phyloP scores from a whole-genome alignment of 2,113 vertebrate species.

The Patagioenas fasciata region DNA sequence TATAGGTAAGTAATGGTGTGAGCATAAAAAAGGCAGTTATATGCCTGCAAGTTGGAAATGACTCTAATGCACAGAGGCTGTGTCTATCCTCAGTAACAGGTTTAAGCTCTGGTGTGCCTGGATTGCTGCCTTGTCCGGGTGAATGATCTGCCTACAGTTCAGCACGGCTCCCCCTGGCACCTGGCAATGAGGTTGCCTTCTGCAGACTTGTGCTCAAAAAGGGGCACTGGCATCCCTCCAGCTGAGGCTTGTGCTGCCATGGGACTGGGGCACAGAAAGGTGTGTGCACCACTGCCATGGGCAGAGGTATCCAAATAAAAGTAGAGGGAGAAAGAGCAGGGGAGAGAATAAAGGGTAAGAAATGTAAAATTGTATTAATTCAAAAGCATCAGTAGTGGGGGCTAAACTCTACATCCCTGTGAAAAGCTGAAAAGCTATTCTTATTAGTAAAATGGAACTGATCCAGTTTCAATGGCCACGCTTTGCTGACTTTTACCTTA shows the following conservation, averaged over 20 bases:
- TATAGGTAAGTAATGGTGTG: conserved; percentile 20
- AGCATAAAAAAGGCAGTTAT: neutral
- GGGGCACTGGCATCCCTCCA: neutral
- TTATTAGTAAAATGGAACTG: neutral
- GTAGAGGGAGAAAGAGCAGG: neutral
- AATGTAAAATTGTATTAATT: neutral
- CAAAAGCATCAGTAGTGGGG: neutral
- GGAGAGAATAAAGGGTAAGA: neutral
- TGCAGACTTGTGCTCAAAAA: neutral
- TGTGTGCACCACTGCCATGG: fast-evolving
- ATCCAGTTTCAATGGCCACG: neutral
- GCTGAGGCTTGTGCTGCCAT: neutral
- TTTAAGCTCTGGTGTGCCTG: neutral
- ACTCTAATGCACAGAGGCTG: neutral
- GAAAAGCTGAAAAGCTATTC: conserved; percentile 9
- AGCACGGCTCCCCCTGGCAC: fast-evolving
- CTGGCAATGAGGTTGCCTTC: neutral
- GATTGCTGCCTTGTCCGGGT: neutral
- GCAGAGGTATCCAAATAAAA: neutral
- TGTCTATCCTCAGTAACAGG: neutral
- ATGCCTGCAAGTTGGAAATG: neutral
- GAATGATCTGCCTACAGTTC: neutral
- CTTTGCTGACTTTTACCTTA: conserved; percentile 38
- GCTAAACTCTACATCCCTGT: neutral
- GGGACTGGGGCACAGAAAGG: neutral